These are phyloP conservation scores for Pristiophorus japonicus DNA, from an alignment of 2,113 vertebrate genomes.

Conservation along the genomic window DNA sequence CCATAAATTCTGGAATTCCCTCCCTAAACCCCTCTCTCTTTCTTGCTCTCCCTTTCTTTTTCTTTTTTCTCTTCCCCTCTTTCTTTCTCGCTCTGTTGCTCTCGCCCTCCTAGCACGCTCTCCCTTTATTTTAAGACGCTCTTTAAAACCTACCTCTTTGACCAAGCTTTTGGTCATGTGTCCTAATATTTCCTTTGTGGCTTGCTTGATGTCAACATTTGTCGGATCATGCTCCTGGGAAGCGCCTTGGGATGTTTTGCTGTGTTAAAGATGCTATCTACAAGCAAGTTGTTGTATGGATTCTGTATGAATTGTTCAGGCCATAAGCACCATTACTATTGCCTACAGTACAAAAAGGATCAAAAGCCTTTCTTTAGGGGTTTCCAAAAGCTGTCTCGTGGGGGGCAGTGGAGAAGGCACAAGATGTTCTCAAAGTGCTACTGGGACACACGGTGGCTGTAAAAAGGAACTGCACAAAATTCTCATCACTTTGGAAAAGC, in stretches of 20 bases:
- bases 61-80: no score
- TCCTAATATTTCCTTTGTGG: background rate
- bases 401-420: background rate
- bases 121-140: no score
- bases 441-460: background rate
- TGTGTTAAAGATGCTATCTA: no score
- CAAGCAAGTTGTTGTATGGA: no score
- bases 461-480: background rate
- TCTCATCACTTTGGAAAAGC: background rate
- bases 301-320: no score
- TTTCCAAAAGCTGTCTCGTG: background rate
- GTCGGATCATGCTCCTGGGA: background rate
- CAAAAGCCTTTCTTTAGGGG: background rate
- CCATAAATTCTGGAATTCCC: background rate
- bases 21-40: no score
- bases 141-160: background rate
- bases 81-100: no score
- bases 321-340: no score
- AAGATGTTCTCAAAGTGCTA: background rate
- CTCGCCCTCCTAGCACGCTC: no score
- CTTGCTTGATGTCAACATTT: background rate
- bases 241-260: background rate
- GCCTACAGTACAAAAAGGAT: background rate
- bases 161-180: background rate
- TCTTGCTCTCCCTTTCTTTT: no score